Evolutionary conservation across 2,113 vertebrate species (phyloP).

Genomic region (Carassius carassius): DNA sequence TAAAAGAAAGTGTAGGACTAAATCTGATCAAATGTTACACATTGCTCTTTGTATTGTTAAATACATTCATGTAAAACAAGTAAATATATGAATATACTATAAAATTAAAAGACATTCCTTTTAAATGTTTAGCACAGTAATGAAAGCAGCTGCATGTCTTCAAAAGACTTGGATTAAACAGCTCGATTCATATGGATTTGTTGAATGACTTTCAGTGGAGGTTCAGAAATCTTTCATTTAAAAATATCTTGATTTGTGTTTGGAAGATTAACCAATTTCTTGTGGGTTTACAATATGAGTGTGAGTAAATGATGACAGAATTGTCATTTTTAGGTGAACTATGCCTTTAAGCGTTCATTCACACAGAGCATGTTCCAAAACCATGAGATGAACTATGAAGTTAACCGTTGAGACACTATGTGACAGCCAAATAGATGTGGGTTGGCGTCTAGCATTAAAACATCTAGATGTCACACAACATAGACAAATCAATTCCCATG

Average conservation of each 20-base stretch:
- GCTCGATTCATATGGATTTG: no score
- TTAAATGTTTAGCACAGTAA: no score
- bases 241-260: neutral
- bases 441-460: neutral
- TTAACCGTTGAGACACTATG: neutral
- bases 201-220: neutral
- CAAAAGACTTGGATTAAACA: no score
- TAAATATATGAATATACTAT: no score
- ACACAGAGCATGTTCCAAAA: neutral
- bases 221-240: neutral
- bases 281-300: neutral
- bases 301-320: neutral
- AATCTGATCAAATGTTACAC: no score
- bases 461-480: neutral
- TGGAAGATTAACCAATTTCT: neutral
- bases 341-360: neutral
- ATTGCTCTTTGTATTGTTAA: no score
- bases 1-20: no score
- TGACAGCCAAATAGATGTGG: neutral
- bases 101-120: no score
- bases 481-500: neutral
- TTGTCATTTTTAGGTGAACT: neutral
- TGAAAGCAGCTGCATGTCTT: no score
- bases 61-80: no score
- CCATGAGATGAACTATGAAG: neutral